Conservation (phyloP, 2,113 vertebrate genomes). For the Zosterops borbonicus region DNA sequence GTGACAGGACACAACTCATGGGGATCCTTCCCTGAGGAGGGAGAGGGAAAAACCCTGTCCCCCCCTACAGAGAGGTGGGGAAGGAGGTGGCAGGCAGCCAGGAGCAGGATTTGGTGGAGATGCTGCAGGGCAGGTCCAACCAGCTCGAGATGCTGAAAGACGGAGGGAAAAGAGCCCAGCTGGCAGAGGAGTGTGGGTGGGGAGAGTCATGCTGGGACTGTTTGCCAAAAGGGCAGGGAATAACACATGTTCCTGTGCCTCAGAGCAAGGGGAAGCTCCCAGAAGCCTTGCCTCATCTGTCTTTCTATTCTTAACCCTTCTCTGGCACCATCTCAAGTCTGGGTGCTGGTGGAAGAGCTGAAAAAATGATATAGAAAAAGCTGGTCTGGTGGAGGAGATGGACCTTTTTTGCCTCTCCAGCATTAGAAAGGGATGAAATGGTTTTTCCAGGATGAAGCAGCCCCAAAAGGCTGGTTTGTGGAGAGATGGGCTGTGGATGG, state of each 20-base stretch:
- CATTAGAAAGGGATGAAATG: not conserved
- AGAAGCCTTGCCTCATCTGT: constrained; percentile 42
- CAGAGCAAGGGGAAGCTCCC: constrained; percentile 24
- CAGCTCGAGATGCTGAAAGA: constrained; percentile 8
- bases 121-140: not conserved
- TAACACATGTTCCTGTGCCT: constrained; percentile 23
- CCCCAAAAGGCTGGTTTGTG: not conserved
- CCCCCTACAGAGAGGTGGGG: accelerated
- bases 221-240: constrained; percentile 55
- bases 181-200: not conserved
- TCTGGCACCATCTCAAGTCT: not conserved
- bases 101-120: not conserved
- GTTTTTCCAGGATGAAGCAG: not conserved
- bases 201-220: not conserved
- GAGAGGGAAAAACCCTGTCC: not conserved
- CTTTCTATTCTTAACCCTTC: constrained; percentile 55
- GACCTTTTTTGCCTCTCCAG: not conserved
- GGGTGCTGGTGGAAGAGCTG: not conserved
- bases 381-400: not conserved
- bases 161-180: not conserved
- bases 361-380: not conserved
- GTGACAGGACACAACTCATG: not conserved
- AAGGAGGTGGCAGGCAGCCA: not conserved
- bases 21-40: accelerated
- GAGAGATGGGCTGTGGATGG: not conserved